These are phyloP conservation scores for Fistularia tabacaria DNA, from an alignment of 2,797 vertebrate species.

Conservation along the genomic window DNA sequence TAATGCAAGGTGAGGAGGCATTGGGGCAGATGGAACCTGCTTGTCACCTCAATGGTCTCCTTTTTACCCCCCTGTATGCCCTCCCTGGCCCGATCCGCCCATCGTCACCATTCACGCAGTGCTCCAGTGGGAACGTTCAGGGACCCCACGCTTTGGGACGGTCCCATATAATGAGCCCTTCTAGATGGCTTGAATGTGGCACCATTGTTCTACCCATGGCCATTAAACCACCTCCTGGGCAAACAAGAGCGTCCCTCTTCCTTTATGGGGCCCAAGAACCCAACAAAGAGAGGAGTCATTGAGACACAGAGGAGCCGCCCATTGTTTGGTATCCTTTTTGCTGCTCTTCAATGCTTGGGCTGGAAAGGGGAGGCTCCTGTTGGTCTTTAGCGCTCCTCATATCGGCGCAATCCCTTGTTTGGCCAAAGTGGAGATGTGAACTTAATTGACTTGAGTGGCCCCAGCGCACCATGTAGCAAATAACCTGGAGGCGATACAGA, in stretches of 20 bases:
- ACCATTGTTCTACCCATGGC: constrained; percentile 86
- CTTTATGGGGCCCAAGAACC: constrained; percentile 85
- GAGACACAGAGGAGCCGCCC: constrained; percentile 88
- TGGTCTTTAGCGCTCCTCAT: constrained; percentile 87
- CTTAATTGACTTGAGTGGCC: constrained; percentile 94
- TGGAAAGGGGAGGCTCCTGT: constrained; percentile 91
- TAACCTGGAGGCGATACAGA: constrained; percentile 67
- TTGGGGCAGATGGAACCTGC: constrained; percentile 95
- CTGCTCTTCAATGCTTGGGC: constrained; percentile 85
- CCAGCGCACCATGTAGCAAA: constrained; percentile 64
- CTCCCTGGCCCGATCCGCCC: constrained; percentile 70
- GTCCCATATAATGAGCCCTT: constrained; percentile 88
- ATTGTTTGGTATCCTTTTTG: constrained; percentile 92
- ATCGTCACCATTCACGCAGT: constrained; percentile 82
- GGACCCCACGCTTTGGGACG: constrained; percentile 82
- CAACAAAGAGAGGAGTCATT: constrained; percentile 87
- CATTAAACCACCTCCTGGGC: constrained; percentile 95
- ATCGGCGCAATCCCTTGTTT: constrained; percentile 88
- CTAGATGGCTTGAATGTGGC: constrained; percentile 85
- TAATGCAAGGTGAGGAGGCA: constrained; percentile 91
- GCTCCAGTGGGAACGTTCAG: constrained; percentile 89
- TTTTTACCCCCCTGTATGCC: constrained; percentile 74
- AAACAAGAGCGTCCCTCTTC: constrained; percentile 93
- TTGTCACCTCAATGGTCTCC: constrained; percentile 85
- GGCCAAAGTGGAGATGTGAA: constrained; percentile 95